A percentile compares a stretch with the other conserved stretches of the same genome.
Conservation (phyloP, 2,888 invertebrate species). For the Eutolmus rufibarbis region DNA sequence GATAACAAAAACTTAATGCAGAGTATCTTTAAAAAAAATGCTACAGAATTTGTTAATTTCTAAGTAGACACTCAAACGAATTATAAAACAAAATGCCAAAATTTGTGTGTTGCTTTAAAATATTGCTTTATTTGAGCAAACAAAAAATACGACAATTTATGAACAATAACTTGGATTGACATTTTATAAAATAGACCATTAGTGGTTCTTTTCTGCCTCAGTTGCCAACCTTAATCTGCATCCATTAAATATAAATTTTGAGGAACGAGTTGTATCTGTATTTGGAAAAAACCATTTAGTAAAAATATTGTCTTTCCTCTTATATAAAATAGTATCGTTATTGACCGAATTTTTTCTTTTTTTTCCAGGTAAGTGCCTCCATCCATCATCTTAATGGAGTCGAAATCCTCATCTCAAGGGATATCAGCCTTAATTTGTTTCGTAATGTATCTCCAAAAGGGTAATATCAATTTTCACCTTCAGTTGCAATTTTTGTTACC, state of each 20-base stretch:
- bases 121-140: too few species aligned
- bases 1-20: too few species aligned
- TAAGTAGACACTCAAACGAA: too few species aligned
- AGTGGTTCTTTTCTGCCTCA: not conserved
- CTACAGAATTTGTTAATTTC: too few species aligned
- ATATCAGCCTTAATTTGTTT: not conserved
- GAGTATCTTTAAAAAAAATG: too few species aligned
- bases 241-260: not conserved
- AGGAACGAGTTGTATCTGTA: not conserved
- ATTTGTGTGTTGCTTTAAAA: not conserved
- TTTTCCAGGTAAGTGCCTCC: conserved; percentile 15
- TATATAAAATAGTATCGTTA: not conserved
- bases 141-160: not conserved
- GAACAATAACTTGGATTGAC: not conserved
- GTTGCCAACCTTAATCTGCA: not conserved
- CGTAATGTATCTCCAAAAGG: not conserved
- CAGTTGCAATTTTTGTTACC: not conserved
- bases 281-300: not conserved
- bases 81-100: not conserved
- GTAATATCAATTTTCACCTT: conserved; percentile 16
- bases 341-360: not conserved
- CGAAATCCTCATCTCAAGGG: not conserved
- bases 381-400: not conserved
- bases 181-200: not conserved
- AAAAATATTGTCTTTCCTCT: not conserved